Conservation (phyloP, 2,113 vertebrate species). For the Xyrauchen texanus region DNA sequence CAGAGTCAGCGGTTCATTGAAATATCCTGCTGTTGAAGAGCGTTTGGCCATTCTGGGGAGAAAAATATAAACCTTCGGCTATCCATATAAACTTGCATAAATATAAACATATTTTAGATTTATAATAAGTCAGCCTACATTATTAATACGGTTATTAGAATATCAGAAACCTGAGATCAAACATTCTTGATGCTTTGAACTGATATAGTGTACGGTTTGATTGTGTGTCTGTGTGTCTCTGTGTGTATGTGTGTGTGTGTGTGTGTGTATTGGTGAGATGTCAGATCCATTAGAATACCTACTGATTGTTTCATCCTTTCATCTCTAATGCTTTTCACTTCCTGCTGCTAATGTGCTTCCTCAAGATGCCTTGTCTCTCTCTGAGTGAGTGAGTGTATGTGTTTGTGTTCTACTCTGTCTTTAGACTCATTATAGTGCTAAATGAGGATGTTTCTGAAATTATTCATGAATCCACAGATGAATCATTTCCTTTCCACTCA, state of each 20-base stretch:
- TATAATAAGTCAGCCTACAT: no score
- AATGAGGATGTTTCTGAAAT: constrained; percentile 37
- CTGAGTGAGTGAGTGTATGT: neutral
- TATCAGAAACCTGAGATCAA: no score
- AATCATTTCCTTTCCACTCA: constrained; percentile 18
- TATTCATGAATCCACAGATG: constrained; percentile 25
- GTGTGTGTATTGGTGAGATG: neutral
- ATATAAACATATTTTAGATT: no score
- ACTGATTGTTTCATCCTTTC: constrained; percentile 24
- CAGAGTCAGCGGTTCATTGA: no score
- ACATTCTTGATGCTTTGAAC: no score
- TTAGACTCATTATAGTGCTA: constrained; percentile 9
- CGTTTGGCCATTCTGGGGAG: no score
- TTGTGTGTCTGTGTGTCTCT: no score
- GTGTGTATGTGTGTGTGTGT: neutral
- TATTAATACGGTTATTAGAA: no score
- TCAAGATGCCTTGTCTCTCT: constrained; percentile 23
- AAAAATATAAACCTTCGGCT: no score
- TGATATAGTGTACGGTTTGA: no score
- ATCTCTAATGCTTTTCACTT: constrained; percentile 42
- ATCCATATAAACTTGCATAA: no score
- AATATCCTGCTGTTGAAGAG: no score
- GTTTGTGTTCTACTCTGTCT: neutral
- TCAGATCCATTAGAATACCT: constrained; percentile 40
- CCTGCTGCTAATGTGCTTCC: constrained; percentile 48